Conservation (phyloP, 2,113 vertebrate species). For the Clarias gariepinus region DNA sequence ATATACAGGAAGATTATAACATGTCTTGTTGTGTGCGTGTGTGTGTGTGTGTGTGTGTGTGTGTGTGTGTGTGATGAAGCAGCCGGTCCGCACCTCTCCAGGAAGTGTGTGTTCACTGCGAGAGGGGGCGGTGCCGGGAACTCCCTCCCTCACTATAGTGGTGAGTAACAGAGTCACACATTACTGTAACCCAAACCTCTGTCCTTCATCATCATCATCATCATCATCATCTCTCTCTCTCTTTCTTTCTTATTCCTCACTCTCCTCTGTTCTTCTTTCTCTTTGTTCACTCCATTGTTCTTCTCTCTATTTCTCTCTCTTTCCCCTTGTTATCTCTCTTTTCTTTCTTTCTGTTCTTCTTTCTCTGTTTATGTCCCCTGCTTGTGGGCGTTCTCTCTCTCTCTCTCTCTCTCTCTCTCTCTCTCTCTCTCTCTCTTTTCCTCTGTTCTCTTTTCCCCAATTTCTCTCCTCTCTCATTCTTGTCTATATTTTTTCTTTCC, state of each 20-base stretch:
- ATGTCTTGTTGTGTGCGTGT: slow-evolving; percentile 40
- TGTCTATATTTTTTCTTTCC: neutral
- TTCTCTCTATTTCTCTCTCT: neutral
- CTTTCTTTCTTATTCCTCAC: neutral
- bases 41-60: slow-evolving; percentile 18
- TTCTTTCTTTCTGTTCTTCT: too few relatives aligned
- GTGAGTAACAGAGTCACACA: slow-evolving; percentile 66
- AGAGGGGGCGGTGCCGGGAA: slow-evolving; percentile 79
- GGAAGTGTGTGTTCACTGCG: slow-evolving; percentile 87
- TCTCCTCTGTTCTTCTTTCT: neutral
- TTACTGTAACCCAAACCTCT: neutral
- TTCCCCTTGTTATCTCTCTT: neutral
- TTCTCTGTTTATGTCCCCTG: neutral
- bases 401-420: neutral
- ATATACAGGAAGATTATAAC: neutral
- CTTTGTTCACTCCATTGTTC: neutral
- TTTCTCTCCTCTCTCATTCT: neutral
- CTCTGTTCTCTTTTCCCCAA: neutral
- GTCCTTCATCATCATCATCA: neutral
- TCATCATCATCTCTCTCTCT: too few relatives aligned
- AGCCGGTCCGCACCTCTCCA: slow-evolving; percentile 85
- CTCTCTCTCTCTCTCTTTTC: neutral
- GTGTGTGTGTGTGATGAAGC: slow-evolving; percentile 57
- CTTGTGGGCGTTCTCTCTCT: neutral
- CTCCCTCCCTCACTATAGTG: slow-evolving; percentile 83